Conservation (phyloP, 2,888 invertebrate genomes). For the Teleiodes luculella region DNA sequence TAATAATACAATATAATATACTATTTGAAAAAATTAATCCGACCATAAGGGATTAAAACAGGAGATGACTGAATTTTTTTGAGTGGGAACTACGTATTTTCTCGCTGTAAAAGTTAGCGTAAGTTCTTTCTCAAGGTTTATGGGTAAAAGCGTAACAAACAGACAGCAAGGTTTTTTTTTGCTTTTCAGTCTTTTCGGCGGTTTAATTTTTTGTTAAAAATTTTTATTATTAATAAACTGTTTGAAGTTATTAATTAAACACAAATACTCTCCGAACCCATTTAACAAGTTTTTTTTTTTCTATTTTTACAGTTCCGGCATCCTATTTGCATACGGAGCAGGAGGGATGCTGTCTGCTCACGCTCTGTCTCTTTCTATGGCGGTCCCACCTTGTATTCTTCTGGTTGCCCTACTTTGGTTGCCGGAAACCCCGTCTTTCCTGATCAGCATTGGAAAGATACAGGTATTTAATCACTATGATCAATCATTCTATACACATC, state of each 20-base stretch:
- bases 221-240: no score
- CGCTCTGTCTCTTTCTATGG: conserved; percentile 61
- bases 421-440: conserved; percentile 67
- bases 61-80: no score
- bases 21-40: no score
- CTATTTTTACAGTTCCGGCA: conserved; percentile 55
- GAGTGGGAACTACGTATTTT: no score
- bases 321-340: conserved; percentile 63
- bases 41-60: no score
- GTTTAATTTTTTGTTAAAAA: no score
- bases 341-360: conserved; percentile 67
- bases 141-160: no score
- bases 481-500: background rate
- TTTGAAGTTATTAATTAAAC: background rate
- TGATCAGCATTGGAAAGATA: conserved; percentile 64
- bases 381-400: conserved; percentile 54
- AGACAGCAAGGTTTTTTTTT: no score
- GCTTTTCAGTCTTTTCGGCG: no score
- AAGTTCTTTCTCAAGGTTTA: no score
- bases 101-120: no score
- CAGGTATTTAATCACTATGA: conserved; percentile 41
- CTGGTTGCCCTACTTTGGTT: conserved; percentile 62
- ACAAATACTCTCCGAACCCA: background rate
- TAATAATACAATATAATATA: no score
- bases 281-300: background rate